Conservation (phyloP, 2,888 invertebrate species). For the Drosophila borealis region DNA sequence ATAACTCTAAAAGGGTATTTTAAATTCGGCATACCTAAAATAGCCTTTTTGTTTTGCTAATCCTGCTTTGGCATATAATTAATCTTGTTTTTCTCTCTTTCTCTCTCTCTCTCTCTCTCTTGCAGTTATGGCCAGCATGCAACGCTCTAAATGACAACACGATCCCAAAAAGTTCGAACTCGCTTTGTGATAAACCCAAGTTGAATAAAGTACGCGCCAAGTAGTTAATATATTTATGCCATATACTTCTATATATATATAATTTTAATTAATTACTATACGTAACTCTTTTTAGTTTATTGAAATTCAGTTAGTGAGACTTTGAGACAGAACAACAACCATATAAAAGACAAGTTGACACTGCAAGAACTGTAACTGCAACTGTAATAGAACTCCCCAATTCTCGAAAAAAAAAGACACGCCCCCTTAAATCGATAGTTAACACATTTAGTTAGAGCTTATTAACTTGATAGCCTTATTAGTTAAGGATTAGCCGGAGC, state of each 20-base stretch:
- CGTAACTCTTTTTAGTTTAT: constrained; percentile 49
- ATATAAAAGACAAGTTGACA: constrained; percentile 58
- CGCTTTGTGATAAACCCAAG: constrained; percentile 80
- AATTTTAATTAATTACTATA: constrained; percentile 22
- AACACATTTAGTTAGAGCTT: constrained; percentile 30
- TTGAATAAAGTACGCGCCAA: constrained; percentile 75
- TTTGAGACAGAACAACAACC: constrained; percentile 40
- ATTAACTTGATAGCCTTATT: constrained; percentile 6
- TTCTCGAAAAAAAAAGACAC: constrained; percentile 30
- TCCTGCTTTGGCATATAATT: not conserved
- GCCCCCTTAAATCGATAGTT: constrained; percentile 21
- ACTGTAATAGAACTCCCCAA: constrained; percentile 10
- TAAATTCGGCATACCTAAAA: too few species aligned
- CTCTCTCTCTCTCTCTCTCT: constrained; percentile 31
- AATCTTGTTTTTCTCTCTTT: constrained; percentile 1
- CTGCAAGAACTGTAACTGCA: constrained; percentile 39
- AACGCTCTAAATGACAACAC: constrained; percentile 81
- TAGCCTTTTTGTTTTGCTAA: too few species aligned
- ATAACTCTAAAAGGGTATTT: too few species aligned
- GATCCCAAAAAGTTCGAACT: constrained; percentile 70
- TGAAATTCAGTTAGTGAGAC: constrained; percentile 47
- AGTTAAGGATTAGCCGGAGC: constrained; percentile 23
- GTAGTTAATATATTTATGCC: constrained; percentile 17
- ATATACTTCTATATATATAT: constrained; percentile 8
- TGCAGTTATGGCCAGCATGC: constrained; percentile 76